phyloP scores from a whole-genome alignment of 2,797 vertebrate genomes.

The Halcyon badia region DNA sequence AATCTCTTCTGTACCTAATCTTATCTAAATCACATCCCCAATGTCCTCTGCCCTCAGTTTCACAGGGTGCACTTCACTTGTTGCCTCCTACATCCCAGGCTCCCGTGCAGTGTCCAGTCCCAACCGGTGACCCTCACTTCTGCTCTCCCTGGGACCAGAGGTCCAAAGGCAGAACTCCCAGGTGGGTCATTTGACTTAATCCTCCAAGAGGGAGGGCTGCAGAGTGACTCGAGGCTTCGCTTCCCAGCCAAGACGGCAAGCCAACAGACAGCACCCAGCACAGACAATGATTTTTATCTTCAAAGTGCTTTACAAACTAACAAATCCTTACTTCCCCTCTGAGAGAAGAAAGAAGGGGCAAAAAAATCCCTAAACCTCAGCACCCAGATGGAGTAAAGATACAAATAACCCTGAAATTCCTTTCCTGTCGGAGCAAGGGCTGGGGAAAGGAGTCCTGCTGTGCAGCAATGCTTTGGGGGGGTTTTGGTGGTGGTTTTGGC shows the following conservation, averaged over 20 bases:
- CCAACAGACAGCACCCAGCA: background rate
- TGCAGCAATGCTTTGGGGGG: background rate
- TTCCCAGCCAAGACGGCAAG: background rate
- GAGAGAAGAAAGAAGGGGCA: background rate
- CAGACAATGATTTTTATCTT: slow-evolving; percentile 9
- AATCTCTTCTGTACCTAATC: background rate
- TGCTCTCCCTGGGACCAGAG: background rate
- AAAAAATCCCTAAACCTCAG: background rate
- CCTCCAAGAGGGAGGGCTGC: background rate
- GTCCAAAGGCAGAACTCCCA: background rate
- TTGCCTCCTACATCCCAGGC: rapidly evolving
- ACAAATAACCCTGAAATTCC: background rate
- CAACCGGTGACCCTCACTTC: background rate
- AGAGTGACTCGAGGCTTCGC: background rate
- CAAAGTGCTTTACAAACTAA: slow-evolving; percentile 31
- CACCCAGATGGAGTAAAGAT: background rate
- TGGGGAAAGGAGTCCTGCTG: background rate
- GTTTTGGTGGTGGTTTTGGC: background rate
- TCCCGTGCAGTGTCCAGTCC: rapidly evolving
- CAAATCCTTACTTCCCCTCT: background rate
- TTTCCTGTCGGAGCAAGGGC: background rate
- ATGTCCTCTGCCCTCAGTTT: background rate
- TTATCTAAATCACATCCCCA: background rate
- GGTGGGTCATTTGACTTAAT: background rate
- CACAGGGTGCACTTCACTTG: background rate